These are phyloP conservation scores for Acestrorhynchus altus DNA, from an alignment of 2,797 vertebrate species.

Conservation along the genomic window DNA sequence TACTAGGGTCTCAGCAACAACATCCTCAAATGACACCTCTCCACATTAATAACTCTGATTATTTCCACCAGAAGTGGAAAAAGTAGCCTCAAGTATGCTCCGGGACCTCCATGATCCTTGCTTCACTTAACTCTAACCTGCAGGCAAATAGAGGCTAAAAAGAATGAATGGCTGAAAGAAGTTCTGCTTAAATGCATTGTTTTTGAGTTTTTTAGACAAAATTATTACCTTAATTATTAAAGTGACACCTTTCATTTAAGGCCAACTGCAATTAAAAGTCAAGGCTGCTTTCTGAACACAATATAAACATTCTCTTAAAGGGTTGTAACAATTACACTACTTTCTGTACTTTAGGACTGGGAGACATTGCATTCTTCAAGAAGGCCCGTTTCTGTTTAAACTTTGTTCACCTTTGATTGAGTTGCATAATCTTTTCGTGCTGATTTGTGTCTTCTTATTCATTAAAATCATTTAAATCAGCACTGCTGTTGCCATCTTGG, in stretches of 20 bases:
- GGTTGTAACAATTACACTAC: constrained; percentile 29
- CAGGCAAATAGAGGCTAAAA: background rate
- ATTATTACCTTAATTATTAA: constrained; percentile 19
- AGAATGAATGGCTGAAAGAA: background rate
- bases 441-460: background rate
- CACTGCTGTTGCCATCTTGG: background rate
- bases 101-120: background rate
- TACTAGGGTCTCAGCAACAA: background rate
- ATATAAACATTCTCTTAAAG: constrained; percentile 30
- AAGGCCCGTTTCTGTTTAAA: background rate
- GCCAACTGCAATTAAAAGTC: constrained; percentile 10
- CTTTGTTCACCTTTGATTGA: constrained; percentile 11
- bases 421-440: background rate
- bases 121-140: background rate
- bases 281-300: constrained; percentile 32
- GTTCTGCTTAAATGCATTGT: background rate
- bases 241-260: constrained; percentile 20
- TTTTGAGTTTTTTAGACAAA: background rate
- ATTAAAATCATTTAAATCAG: background rate
- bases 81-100: background rate
- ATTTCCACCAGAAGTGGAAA: constrained; percentile 11
- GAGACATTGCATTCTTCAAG: background rate
- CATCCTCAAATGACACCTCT: background rate
- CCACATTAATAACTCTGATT: constrained; percentile 10
- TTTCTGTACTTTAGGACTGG: constrained; percentile 18